A percentile compares a stretch with the other conserved stretches of the same genome.
Evolutionary conservation across 2,797 vertebrate species (phyloP).

Genomic region (Ctenochaetus hawaiiensis): DNA sequence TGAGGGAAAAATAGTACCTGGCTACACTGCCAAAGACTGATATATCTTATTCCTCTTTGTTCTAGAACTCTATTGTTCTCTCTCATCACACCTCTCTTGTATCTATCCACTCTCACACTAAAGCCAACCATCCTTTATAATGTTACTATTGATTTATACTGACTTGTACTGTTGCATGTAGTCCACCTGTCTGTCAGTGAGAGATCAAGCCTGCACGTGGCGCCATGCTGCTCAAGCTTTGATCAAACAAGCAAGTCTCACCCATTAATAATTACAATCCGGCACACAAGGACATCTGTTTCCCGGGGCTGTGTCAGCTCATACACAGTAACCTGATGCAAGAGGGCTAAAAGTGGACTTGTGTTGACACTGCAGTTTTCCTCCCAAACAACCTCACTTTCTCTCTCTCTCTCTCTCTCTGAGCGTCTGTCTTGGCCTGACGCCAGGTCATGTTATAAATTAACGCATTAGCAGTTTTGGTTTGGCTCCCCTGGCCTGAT

Average conservation of each 20-base stretch:
- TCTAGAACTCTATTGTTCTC: too few relatives aligned
- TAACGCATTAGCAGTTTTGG: constrained; percentile 56
- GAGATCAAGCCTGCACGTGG: constrained; percentile 5
- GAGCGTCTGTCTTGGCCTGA: constrained; percentile 6
- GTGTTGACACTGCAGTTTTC: constrained; percentile 72
- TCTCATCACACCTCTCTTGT: too few relatives aligned
- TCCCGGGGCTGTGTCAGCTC: constrained; percentile 71
- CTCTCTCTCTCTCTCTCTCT: not conserved
- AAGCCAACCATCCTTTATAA: too few relatives aligned
- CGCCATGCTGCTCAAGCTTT: constrained; percentile 29
- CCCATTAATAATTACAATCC: constrained; percentile 68
- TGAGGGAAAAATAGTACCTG: too few relatives aligned
- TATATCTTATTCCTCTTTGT: too few relatives aligned
- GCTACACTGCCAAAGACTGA: too few relatives aligned
- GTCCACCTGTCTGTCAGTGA: constrained; percentile 7
- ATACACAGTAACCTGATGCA: constrained; percentile 64
- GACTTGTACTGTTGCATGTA: not conserved
- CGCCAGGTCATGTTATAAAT: constrained; percentile 68
- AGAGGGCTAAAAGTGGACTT: constrained; percentile 64
- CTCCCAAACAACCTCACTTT: constrained; percentile 18
- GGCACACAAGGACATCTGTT: constrained; percentile 69
- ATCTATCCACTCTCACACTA: too few relatives aligned
- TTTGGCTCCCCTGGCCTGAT: constrained; percentile 46
- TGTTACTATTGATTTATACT: not conserved
- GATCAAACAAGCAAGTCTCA: constrained; percentile 53